Evolutionary conservation across 64 coral and sea anemone species (phyloP), one percentile per base, ranked within the genome.

Genomic region (Montipora sp.): DNA sequence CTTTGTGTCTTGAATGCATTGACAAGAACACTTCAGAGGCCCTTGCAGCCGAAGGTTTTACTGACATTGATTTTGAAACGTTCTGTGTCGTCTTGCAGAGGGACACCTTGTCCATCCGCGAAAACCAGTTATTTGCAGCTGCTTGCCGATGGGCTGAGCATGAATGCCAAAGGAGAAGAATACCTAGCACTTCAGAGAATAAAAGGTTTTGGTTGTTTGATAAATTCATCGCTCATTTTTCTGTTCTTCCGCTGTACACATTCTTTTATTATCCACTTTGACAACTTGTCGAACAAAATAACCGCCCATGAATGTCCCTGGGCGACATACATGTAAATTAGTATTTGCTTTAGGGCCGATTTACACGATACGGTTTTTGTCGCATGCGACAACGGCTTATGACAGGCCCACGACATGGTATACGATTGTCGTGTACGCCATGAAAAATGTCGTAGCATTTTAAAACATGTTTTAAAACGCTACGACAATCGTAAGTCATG

Each of bases 41-140:
- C 14, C 66, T 96, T 59, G 93, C 92, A 36, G 97, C 97, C 8
- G 97, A 98, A 83, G 97, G 97, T 19, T 98, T 98, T 67, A 95
- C 97, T 19, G 97, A 98, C 85, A 96, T 98, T 49, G 97, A 98
- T 77, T 96, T 96, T 83, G 89, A 98, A 18, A 98, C 97, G 44
- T 69, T 98, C 3, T 82, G 86, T 55, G 97, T 95, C 27, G 97
- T 98, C 16, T 49, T 98, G 78, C 91, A 98, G 81, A 88, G 97
- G 65, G 94, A 98, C 59, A 98, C 97, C 21, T 77, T 98, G 67
- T 82, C 90, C 14, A 92, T 98, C 60, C 88, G 94, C 44, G 97
- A 98, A 88, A 98, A 65, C 81, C 91, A 94, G 75, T 75, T 98
- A 43, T 98, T 98, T 84, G 22, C 88, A 0, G 91, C 83, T 7